These are phyloP conservation scores for Platyrinchus mystaceus DNA, from an alignment of 2,797 vertebrate species.

Conservation along the genomic window DNA sequence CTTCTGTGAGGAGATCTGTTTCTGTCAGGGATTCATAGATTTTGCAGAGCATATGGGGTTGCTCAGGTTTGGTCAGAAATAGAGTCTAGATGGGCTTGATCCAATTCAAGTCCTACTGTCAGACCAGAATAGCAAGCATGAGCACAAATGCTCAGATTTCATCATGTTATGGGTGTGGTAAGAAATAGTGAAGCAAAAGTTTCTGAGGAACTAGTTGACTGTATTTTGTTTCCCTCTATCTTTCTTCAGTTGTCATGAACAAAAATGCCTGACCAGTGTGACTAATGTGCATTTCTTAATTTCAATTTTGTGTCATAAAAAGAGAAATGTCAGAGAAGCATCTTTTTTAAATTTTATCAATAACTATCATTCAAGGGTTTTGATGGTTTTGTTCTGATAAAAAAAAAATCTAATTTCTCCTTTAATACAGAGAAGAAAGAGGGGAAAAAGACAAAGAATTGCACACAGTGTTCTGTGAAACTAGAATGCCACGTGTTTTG, in stretches of 20 bases:
- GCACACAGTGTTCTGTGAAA: neutral
- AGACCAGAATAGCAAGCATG: neutral
- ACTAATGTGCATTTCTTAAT: neutral
- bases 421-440: neutral
- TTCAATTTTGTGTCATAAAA: neutral
- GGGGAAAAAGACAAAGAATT: neutral
- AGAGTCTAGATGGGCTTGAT: neutral
- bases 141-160: neutral
- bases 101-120: neutral
- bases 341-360: neutral
- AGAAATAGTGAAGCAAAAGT: neutral
- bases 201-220: neutral
- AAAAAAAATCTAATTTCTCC: neutral
- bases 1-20: neutral
- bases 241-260: neutral
- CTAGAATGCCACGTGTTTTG: neutral
- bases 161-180: neutral
- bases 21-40: neutral
- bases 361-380: neutral
- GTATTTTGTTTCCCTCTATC: neutral
- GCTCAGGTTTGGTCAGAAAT: neutral
- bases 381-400: neutral
- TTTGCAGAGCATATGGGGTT: neutral
- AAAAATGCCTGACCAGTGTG: neutral
- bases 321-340: neutral